These are phyloP conservation scores for Poeciliopsis infans DNA, from an alignment of 2,797 vertebrate genomes.

Conservation along the genomic window DNA sequence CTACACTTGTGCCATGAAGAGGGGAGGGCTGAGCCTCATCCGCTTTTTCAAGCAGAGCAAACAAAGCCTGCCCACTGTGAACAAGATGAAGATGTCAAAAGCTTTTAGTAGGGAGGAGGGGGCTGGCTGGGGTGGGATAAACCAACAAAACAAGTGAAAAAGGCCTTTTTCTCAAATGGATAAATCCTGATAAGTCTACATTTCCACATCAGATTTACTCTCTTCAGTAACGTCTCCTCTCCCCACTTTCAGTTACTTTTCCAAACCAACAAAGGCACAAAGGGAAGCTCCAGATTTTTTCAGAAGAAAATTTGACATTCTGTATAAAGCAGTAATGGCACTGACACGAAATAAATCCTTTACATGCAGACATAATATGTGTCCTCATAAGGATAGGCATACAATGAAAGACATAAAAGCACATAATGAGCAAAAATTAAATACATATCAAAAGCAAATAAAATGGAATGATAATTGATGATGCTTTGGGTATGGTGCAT, in stretches of 20 bases:
- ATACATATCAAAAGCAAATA: not conserved
- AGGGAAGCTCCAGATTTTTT: not conserved
- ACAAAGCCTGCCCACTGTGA: constrained; percentile 96
- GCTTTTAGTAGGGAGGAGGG: constrained; percentile 82
- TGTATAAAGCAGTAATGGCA: not conserved
- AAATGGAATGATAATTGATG: not conserved
- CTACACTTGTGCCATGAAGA: constrained; percentile 95
- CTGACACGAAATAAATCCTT: not conserved
- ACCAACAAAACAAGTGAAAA: constrained; percentile 88
- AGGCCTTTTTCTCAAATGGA: constrained; percentile 79
- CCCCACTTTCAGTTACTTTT: constrained; percentile 49
- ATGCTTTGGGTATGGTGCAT: not conserved
- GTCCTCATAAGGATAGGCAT: not conserved
- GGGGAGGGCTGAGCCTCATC: constrained; percentile 93
- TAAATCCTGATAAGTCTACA: constrained; percentile 86
- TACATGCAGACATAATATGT: not conserved
- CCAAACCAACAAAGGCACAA: constrained; percentile 10
- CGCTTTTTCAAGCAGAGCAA: constrained; percentile 98
- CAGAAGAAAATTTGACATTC: not conserved
- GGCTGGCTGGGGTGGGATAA: constrained; percentile 77
- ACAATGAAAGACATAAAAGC: not conserved
- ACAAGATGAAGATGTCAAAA: constrained; percentile 99
- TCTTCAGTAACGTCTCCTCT: constrained; percentile 65
- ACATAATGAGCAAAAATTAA: not conserved
- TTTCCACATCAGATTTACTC: constrained; percentile 86